These are phyloP conservation scores for Eristalis tenax DNA, from an alignment of 2,888 invertebrate species.

Conservation along the genomic window DNA sequence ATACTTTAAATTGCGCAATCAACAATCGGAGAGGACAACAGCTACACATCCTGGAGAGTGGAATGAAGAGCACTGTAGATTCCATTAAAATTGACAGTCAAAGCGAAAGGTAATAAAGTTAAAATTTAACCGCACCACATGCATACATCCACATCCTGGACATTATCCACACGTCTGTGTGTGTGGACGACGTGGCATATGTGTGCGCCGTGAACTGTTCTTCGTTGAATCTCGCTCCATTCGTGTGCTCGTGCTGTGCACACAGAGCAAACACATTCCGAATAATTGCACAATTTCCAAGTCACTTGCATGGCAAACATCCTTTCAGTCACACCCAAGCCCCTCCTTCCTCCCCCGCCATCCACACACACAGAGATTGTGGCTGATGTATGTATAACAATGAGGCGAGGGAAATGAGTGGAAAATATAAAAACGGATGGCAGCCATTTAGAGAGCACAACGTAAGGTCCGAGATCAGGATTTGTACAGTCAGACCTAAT, in stretches of 20 bases:
- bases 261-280: conserved; percentile 53
- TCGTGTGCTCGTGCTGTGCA: conserved; percentile 14
- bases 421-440: conserved; percentile 38
- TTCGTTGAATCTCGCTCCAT: neutral
- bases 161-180: neutral
- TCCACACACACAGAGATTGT: neutral
- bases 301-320: conserved; percentile 57
- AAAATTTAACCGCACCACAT: conserved; percentile 55
- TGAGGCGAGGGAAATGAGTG: conserved; percentile 6
- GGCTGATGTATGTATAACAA: conserved; percentile 6
- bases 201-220: neutral
- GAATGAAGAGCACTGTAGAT: conserved; percentile 11
- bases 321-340: conserved; percentile 15
- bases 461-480: neutral
- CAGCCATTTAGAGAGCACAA: conserved; percentile 19
- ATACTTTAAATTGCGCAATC: conserved; percentile 42
- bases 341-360: neutral
- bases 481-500: neutral
- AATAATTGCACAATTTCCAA: conserved; percentile 60
- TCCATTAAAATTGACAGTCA: conserved; percentile 63
- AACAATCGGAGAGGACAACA: conserved; percentile 22
- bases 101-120: conserved; percentile 67
- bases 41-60: neutral
- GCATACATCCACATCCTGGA: neutral
- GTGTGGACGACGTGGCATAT: neutral